Base-by-base conservation (phyloP, 2,113 vertebrate species). In the Labeo catla region DNA sequence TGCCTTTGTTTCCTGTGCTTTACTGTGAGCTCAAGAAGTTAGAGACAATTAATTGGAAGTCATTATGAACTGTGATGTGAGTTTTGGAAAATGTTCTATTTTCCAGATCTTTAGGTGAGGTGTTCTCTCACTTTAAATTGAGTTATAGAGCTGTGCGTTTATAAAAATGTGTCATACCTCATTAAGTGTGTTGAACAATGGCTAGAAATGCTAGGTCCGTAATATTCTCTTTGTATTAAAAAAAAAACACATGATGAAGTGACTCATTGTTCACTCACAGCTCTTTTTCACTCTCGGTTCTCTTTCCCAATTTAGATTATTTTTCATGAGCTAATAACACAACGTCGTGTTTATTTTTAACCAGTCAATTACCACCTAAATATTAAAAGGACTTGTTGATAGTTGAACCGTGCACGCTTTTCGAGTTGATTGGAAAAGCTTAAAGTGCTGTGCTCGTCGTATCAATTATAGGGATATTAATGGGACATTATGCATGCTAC, bases 401-500 rank as follows among this genome's bases (percentile, higher is more conserved):
- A 61, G 36, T 45, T 79, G 50, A 79, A 79, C 77, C 43, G 9
- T 80, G 11, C 4, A 1, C 54, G 7, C 34, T 79, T 28, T 39
- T 61, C 21, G n/a, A 77, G 50, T 23, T 80, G 54, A 59, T 80
- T 59, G 54, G 54, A 80, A 61, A 80, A 80, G 54, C 76, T 80
- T 21, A 80, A 76, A 76, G 77, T 80, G 54, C 54, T 8, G 2
- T 59, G 77, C 34, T 80, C 54, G 15, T 80, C 61, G 54, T 21
- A 80, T 80, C 77, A 80, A 80, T 80, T 80, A 80, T 15, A 61
- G 52, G 54, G 36, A 19, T 80, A 13, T 80, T 80, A 59, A 61
- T 80, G 19, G 34, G 36, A 61, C 36, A 80, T 80, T 80, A 61
- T 61, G 77, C 54, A 80, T 80, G 54, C 45, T 36, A 80, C 15